Conservation (phyloP, 1,140 invertebrate genomes). For the Ceratina calcarata region DNA sequence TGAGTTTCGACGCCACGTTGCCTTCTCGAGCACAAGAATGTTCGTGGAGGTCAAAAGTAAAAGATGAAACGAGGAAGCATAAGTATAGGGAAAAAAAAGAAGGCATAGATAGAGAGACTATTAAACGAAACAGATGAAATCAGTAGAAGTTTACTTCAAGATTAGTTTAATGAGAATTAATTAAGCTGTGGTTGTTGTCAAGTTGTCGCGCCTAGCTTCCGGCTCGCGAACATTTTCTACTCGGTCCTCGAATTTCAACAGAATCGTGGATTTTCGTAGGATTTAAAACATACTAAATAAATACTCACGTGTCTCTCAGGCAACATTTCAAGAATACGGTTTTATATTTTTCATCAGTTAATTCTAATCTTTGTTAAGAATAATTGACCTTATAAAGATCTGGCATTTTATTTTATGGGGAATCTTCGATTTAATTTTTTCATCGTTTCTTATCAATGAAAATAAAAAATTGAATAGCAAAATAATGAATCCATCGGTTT, state of each 20-base stretch:
- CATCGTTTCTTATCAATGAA: too few relatives aligned
- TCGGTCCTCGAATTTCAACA: constrained; percentile 1
- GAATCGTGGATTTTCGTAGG: neutral
- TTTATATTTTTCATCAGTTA: too few relatives aligned
- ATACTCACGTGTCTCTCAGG: too few relatives aligned
- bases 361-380: too few relatives aligned
- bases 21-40: neutral
- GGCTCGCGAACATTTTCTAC: neutral
- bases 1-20: constrained; percentile 22
- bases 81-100: too few relatives aligned
- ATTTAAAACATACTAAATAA: neutral
- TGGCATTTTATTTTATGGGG: neutral
- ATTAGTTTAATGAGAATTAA: constrained; percentile 19
- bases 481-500: too few relatives aligned
- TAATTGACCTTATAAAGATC: too few relatives aligned
- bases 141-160: constrained; percentile 14
- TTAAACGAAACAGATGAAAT: neutral
- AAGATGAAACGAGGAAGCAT: too few relatives aligned
- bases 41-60: neutral
- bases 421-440: neutral
- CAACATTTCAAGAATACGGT: too few relatives aligned
- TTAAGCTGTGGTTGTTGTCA: constrained; percentile 29
- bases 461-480: too few relatives aligned
- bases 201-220: constrained; percentile 27
- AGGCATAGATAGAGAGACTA: neutral